These are phyloP conservation scores for Melanostigma gelatinosum DNA, from an alignment of 2,113 vertebrate genomes.

Conservation along the genomic window DNA sequence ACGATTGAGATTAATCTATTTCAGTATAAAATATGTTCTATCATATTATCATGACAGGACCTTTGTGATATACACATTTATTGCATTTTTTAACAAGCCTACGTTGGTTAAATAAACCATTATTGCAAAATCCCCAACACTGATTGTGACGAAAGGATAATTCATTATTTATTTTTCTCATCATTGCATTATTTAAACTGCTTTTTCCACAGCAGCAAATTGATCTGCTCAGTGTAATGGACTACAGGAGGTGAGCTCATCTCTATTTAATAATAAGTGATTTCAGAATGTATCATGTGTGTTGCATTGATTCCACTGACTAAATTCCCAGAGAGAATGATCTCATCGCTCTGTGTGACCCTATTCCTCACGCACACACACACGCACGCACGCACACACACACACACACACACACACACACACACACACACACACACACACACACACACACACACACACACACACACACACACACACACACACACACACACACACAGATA, in stretches of 20 bases:
- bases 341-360: constrained; percentile 69
- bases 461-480: neutral
- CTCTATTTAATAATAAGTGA: constrained; percentile 68
- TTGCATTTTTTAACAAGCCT: neutral
- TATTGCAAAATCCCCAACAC: constrained; percentile 11
- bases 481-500: constrained; percentile 6
- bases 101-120: neutral
- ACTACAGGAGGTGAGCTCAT: constrained; percentile 68
- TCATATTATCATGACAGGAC: neutral
- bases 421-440: constrained; percentile 18
- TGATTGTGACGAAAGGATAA: constrained; percentile 6
- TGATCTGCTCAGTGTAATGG: constrained; percentile 35
- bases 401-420: neutral
- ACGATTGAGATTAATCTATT: neutral
- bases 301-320: constrained; percentile 54
- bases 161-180: constrained; percentile 21
- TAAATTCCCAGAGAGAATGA: constrained; percentile 64
- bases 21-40: neutral
- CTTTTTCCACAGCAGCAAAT: constrained; percentile 16
- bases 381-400: constrained; percentile 23
- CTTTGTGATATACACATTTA: neutral
- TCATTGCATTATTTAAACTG: constrained; percentile 35
- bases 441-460: constrained; percentile 33
- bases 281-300: constrained; percentile 68
- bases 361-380: constrained; percentile 25